Percentiles rank a stretch among this genome's conserved stretches.
phyloP scores from a whole-genome alignment of 2,113 vertebrate genomes.

The Cyanoderma ruficeps region DNA sequence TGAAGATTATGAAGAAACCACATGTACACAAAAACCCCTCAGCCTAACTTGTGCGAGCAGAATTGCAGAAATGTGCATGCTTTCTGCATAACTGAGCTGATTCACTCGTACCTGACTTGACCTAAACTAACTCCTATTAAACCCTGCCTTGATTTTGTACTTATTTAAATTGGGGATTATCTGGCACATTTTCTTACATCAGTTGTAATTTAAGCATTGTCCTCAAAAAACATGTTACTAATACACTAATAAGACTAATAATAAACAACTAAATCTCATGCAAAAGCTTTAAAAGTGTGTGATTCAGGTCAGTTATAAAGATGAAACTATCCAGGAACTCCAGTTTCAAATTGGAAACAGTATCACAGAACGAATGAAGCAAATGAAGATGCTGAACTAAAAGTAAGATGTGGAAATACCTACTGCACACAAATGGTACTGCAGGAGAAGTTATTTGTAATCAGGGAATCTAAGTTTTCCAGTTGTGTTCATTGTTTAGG shows the following conservation, averaged over 20 bases:
- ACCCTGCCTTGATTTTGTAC: background rate
- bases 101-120: background rate
- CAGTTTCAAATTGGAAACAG: background rate
- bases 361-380: background rate
- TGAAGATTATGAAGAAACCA: no score
- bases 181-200: background rate
- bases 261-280: background rate
- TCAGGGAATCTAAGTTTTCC: background rate
- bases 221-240: background rate
- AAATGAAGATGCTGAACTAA: background rate
- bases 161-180: background rate
- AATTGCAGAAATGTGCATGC: background rate
- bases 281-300: background rate
- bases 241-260: background rate
- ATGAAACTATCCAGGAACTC: background rate
- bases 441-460: background rate
- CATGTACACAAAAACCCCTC: rapidly evolving
- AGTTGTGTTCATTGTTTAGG: background rate
- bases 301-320: background rate
- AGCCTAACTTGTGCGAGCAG: background rate
- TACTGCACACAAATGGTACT: background rate
- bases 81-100: background rate
- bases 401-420: background rate
- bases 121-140: background rate
- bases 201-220: background rate